A percentile compares a stretch with the other conserved stretches of the same genome.
phyloP scores from a whole-genome alignment of 2,797 vertebrate genomes.

The Coilia nasus region DNA sequence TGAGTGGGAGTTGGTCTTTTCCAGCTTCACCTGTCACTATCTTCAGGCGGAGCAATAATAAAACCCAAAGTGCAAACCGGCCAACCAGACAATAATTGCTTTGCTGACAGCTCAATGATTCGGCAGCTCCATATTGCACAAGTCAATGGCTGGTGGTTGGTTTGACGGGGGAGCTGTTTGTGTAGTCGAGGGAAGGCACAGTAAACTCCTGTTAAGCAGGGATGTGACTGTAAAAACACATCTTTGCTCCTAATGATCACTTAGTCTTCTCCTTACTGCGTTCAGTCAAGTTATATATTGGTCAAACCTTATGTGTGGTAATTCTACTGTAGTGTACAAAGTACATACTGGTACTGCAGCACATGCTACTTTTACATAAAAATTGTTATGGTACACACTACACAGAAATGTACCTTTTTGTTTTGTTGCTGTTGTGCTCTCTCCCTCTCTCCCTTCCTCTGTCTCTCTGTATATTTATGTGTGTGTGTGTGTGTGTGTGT shows the following conservation, averaged over 20 bases:
- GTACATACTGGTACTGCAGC: background rate
- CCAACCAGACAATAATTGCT: constrained; percentile 9
- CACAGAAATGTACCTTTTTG: background rate
- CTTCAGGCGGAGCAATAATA: background rate
- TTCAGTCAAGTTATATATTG: background rate
- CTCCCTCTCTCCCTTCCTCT: background rate
- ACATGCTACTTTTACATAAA: background rate
- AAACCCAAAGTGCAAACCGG: background rate
- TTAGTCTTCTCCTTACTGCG: background rate
- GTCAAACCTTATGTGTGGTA: background rate
- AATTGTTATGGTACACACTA: background rate
- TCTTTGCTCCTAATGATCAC: background rate
- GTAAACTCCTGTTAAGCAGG: background rate
- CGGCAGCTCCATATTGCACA: background rate
- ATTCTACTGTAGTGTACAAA: background rate
- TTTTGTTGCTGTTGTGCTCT: background rate
- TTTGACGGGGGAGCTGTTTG: background rate
- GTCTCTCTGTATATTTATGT: background rate
- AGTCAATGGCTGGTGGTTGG: background rate
- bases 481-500: background rate
- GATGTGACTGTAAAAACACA: background rate
- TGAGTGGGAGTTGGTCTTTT: background rate
- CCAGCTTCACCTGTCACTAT: background rate
- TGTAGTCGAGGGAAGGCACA: background rate
- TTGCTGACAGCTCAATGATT: background rate